phyloP scores from a whole-genome alignment of 2,888 invertebrate genomes.

The Trachelus troglodyta region DNA sequence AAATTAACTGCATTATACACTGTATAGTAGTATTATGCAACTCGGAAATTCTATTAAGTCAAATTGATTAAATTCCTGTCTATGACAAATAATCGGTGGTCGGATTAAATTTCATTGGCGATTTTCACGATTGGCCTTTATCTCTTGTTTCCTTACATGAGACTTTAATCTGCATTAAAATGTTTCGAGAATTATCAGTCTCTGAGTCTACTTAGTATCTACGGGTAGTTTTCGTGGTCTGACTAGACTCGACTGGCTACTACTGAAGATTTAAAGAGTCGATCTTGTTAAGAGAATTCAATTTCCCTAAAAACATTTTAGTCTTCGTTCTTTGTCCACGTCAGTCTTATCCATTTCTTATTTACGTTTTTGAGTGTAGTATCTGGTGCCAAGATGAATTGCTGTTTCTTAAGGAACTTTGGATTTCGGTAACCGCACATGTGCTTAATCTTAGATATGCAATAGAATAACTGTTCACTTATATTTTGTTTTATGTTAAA shows the following conservation, averaged over 20 bases:
- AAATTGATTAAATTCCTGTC: not conserved
- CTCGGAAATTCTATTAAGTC: not conserved
- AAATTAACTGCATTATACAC: not conserved
- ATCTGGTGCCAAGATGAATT: not conserved
- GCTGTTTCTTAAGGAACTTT: not conserved
- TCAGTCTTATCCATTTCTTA: not conserved
- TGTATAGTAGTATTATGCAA: not conserved
- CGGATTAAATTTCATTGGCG: not conserved
- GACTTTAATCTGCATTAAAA: not conserved
- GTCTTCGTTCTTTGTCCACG: not conserved
- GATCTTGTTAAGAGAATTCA: conserved; percentile 22
- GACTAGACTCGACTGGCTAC: not conserved
- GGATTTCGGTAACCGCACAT: not conserved
- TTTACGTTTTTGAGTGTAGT: not conserved
- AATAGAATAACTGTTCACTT: not conserved
- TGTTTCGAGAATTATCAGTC: not conserved
- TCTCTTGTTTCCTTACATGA: not conserved
- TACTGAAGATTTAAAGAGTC: conserved; percentile 6
- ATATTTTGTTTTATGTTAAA: too few relatives aligned
- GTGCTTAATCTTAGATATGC: not conserved
- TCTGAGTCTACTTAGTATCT: not conserved
- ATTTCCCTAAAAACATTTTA: conserved; percentile 25
- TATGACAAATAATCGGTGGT: not conserved
- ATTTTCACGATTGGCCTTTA: not conserved
- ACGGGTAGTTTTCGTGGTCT: not conserved